Evolutionary conservation across 2,113 vertebrate genomes (phyloP).

Genomic region (Eidolon helvum): DNA sequence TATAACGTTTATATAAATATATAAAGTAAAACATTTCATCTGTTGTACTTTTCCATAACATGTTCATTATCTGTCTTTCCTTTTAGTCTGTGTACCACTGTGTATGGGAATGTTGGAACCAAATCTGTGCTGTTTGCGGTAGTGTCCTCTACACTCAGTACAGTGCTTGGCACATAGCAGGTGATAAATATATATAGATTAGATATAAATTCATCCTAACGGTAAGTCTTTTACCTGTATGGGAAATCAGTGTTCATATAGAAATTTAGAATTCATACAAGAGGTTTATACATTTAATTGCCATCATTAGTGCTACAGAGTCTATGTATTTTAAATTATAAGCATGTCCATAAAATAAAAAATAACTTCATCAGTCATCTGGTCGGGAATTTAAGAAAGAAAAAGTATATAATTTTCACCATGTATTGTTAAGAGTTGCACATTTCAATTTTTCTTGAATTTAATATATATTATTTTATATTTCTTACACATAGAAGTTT

Average conservation of each 20-base stretch:
- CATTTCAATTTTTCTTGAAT: constrained; percentile 45
- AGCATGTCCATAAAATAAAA: background rate
- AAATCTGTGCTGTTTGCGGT: background rate
- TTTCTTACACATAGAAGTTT: constrained; percentile 70
- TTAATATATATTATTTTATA: constrained; percentile 63
- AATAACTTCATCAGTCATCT: constrained; percentile 13
- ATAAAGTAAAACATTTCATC: too few species aligned
- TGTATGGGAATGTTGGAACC: background rate
- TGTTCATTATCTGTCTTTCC: constrained; percentile 25
- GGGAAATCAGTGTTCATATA: background rate
- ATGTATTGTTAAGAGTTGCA: background rate
- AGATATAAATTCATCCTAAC: background rate
- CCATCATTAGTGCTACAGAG: background rate
- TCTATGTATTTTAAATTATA: constrained; percentile 46
- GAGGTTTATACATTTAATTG: constrained; percentile 1
- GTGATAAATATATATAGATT: constrained; percentile 30
- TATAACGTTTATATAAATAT: too few species aligned
- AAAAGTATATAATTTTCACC: background rate
- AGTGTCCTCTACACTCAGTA: background rate
- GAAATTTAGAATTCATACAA: constrained; percentile 45
- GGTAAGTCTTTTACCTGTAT: background rate
- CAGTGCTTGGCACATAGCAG: background rate
- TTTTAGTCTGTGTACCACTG: background rate
- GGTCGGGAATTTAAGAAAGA: constrained; percentile 10
- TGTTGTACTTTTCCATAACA: background rate